phyloP scores from a whole-genome alignment of 1,140 invertebrate species.

The Diabrotica undecimpunctata region DNA sequence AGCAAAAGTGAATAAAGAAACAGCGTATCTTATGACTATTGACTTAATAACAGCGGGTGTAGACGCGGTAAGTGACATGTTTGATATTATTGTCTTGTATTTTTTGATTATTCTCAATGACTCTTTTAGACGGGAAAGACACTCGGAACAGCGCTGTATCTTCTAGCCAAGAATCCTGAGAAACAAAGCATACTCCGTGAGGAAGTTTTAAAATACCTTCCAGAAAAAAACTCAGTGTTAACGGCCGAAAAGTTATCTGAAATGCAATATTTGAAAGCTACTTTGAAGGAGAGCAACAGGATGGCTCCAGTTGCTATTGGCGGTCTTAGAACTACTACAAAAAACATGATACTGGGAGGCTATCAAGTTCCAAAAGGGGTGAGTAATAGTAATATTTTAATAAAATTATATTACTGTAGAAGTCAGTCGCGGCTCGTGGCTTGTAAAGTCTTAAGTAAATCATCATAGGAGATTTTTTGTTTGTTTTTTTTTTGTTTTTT shows the following conservation, averaged over 20 bases:
- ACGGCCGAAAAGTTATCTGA: constrained; percentile 50
- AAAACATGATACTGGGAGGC: constrained; percentile 55
- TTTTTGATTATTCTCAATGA: too few relatives aligned
- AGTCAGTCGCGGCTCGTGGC: too few relatives aligned
- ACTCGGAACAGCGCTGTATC: constrained; percentile 32
- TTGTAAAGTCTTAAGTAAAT: too few relatives aligned
- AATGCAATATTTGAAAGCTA: constrained; percentile 60
- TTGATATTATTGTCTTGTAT: too few relatives aligned
- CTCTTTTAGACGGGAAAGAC: constrained; percentile 34
- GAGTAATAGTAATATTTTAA: constrained; percentile 32
- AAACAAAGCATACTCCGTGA: constrained; percentile 11
- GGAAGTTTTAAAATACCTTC: constrained; percentile 31
- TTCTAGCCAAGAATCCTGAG: constrained; percentile 32
- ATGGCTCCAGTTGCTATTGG: constrained; percentile 54
- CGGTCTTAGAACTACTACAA: constrained; percentile 50
- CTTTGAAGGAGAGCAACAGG: constrained; percentile 62
- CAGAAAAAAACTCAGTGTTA: constrained; percentile 34
- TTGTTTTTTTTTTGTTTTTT: too few relatives aligned
- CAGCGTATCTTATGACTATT: constrained; percentile 61
- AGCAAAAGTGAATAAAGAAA: constrained; percentile 52
- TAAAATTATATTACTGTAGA: too few relatives aligned
- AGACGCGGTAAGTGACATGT: constrained; percentile 59
- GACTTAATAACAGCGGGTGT: constrained; percentile 74
- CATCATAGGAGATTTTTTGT: too few relatives aligned
- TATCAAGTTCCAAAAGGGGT: constrained; percentile 61